Evolutionary conservation across 2,113 vertebrate genomes (phyloP).

Genomic region (Ginglymostoma cirratum): DNA sequence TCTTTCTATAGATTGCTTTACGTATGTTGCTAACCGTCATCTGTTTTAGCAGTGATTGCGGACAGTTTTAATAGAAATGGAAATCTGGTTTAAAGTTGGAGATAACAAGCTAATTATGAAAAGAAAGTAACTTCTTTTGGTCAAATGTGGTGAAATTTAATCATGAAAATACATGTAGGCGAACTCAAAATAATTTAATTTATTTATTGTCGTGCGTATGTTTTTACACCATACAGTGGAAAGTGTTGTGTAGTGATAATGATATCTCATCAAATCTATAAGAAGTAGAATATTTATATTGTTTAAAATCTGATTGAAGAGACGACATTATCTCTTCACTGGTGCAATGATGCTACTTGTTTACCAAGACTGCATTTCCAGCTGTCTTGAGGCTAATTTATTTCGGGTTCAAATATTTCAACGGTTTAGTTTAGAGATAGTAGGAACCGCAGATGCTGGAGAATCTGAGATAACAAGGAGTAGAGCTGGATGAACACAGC

Average conservation of each 20-base stretch:
- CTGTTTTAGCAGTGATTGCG: background rate
- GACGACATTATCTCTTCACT: background rate
- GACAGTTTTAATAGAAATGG: background rate
- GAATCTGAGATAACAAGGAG: too few relatives aligned
- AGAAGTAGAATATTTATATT: background rate
- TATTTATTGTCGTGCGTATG: too few relatives aligned
- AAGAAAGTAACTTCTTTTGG: background rate
- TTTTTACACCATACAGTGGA: too few relatives aligned
- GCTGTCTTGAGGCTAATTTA: background rate
- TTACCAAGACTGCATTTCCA: background rate
- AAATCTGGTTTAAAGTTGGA: background rate
- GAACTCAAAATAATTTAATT: background rate
- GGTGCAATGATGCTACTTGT: background rate
- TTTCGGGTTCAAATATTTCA: background rate
- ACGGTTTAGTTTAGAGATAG: background rate
- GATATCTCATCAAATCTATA: background rate
- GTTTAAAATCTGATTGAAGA: background rate
- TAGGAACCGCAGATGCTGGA: too few relatives aligned
- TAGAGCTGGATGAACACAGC: too few relatives aligned
- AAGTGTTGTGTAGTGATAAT: background rate
- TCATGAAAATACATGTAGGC: background rate
- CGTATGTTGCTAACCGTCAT: background rate
- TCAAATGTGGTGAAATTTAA: background rate
- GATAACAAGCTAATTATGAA: background rate
- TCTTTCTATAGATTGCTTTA: constrained; percentile 5